Conservation (phyloP, 2,888 invertebrate species). For the Spisula subtruncata region DNA sequence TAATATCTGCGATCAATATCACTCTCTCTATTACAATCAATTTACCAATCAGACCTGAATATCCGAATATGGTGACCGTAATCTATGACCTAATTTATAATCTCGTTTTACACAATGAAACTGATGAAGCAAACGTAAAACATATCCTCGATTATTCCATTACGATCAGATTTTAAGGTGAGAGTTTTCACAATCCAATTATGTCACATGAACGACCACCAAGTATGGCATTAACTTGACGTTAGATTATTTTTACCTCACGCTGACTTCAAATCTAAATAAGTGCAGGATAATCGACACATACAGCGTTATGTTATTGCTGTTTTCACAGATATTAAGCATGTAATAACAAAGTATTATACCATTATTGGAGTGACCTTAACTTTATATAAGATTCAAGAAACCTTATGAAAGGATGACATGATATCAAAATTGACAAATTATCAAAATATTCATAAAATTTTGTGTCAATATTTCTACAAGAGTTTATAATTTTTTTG, state of each 20-base stretch:
- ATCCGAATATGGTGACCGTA: background rate
- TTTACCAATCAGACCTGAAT: background rate
- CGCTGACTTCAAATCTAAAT: background rate
- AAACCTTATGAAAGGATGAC: background rate
- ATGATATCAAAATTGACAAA: background rate
- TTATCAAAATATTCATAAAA: background rate
- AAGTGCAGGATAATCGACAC: background rate
- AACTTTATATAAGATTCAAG: background rate
- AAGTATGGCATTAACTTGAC: background rate
- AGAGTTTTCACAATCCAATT: conserved; percentile 1
- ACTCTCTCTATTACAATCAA: background rate
- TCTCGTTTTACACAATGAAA: background rate
- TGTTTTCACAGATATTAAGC: background rate
- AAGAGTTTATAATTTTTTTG: background rate
- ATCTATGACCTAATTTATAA: conserved; percentile 21
- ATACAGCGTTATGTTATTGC: background rate
- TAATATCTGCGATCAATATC: background rate
- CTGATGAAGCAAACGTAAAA: background rate
- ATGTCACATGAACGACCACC: background rate
- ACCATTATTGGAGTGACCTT: background rate
- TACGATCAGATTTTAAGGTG: background rate
- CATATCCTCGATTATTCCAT: background rate
- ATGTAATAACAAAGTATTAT: background rate
- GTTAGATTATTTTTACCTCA: conserved; percentile 19
- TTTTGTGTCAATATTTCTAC: background rate